These are phyloP conservation scores for Drosophila ochracea DNA, from an alignment of 2,888 invertebrate genomes.

Conservation along the genomic window DNA sequence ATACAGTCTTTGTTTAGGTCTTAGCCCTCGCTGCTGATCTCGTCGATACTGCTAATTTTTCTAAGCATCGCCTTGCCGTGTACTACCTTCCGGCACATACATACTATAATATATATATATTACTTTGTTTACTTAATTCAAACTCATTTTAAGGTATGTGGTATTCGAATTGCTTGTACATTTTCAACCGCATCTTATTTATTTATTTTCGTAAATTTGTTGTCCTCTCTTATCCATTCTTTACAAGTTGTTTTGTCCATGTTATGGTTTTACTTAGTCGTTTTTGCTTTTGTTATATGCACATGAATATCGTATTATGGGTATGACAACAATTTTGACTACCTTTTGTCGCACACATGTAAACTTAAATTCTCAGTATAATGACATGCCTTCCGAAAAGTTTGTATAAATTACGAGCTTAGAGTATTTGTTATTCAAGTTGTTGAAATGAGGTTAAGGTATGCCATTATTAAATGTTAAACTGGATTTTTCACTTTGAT, in stretches of 20 bases:
- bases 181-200: constrained; percentile 28
- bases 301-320: constrained; percentile 47
- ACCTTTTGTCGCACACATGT: constrained; percentile 20
- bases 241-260: constrained; percentile 38
- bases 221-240: constrained; percentile 30
- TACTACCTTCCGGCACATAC: not conserved
- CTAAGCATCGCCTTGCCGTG: not conserved
- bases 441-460: not conserved
- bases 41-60: accelerated
- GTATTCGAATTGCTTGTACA: constrained; percentile 1
- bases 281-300: constrained; percentile 61
- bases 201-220: constrained; percentile 43
- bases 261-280: constrained; percentile 43
- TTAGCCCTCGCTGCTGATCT: not conserved
- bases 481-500: not conserved
- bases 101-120: not conserved
- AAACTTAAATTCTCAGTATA: constrained; percentile 49
- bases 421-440: not conserved
- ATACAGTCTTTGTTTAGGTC: not conserved
- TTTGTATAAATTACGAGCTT: constrained; percentile 3
- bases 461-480: not conserved
- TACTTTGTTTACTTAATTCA: not conserved
- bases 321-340: constrained; percentile 57
- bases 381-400: constrained; percentile 24
- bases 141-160: constrained; percentile 20